Evolutionary conservation across 2,113 vertebrate genomes (phyloP).

Genomic region (Anhinga anhinga): DNA sequence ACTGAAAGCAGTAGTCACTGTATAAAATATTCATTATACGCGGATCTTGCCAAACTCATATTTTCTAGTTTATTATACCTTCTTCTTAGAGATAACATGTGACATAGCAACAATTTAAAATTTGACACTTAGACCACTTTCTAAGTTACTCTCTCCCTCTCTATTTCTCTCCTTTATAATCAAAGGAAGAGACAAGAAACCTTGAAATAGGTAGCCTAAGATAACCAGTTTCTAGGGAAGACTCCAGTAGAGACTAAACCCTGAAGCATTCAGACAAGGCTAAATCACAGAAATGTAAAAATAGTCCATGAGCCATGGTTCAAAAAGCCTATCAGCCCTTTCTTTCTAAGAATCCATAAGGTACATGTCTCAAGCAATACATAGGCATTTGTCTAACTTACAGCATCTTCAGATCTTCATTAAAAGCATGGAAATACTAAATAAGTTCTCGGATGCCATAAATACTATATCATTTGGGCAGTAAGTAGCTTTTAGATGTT

Average conservation of each 20-base stretch:
- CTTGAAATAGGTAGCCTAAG: neutral
- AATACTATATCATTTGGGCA: neutral
- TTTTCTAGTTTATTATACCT: neutral
- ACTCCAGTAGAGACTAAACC: neutral
- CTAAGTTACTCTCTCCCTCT: neutral
- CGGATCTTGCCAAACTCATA: neutral
- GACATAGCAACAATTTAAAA: constrained; percentile 26
- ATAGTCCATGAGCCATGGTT: neutral
- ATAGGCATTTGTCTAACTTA: neutral
- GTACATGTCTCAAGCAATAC: neutral
- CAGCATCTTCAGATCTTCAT: neutral
- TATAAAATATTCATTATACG: constrained; percentile 46
- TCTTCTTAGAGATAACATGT: neutral
- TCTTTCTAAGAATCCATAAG: neutral
- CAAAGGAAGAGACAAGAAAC: neutral
- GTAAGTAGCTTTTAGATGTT: neutral
- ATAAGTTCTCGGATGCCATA: neutral
- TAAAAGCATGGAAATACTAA: neutral
- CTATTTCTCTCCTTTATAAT: neutral
- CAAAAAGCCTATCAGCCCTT: neutral
- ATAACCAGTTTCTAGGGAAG: neutral
- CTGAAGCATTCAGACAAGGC: neutral
- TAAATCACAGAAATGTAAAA: neutral
- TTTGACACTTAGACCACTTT: neutral
- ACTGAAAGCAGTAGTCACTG: neutral